Percentiles rank a stretch among this genome's conserved stretches.
Conservation (phyloP, 2,888 invertebrate genomes). For the Netelia virgata region DNA sequence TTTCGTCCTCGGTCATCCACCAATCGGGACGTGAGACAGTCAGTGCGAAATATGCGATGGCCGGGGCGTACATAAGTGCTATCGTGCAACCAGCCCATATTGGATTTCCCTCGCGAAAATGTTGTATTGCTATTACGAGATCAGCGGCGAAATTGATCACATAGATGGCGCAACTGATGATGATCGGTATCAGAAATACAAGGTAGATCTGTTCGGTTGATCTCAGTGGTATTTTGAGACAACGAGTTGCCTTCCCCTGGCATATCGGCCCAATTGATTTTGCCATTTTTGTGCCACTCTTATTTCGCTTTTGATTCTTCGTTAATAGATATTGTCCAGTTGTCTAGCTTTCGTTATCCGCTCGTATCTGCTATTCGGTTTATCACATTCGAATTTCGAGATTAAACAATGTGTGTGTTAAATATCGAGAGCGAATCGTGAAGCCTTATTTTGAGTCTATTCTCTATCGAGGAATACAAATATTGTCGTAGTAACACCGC, state of each 20-base stretch:
- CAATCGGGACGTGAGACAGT: slow-evolving; percentile 83
- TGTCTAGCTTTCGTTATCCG: not conserved
- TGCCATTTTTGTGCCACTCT: slow-evolving; percentile 72
- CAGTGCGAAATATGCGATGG: slow-evolving; percentile 81
- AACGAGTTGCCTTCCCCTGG: slow-evolving; percentile 75
- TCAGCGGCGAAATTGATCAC: slow-evolving; percentile 90
- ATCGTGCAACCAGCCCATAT: slow-evolving; percentile 84
- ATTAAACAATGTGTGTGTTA: not conserved
- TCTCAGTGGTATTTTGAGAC: slow-evolving; percentile 80
- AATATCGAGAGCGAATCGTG: not conserved
- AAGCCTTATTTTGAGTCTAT: not conserved
- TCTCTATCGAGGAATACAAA: not conserved
- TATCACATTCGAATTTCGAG: slow-evolving; percentile 9
- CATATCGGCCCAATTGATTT: slow-evolving; percentile 72
- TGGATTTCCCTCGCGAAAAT: slow-evolving; percentile 87
- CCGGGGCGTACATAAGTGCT: slow-evolving; percentile 82
- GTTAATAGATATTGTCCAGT: not conserved
- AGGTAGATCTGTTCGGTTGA: slow-evolving; percentile 85
- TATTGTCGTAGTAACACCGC: slow-evolving; percentile 23
- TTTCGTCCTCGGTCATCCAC: slow-evolving; percentile 84
- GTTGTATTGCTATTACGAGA: slow-evolving; percentile 88
- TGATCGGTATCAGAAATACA: slow-evolving; percentile 86
- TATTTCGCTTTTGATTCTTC: slow-evolving; percentile 22
- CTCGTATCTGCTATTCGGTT: slow-evolving; percentile 15
- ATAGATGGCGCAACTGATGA: slow-evolving; percentile 88